Evolutionary conservation across 2,888 invertebrate genomes (phyloP).

Genomic region (Cacoxenus indagator): DNA sequence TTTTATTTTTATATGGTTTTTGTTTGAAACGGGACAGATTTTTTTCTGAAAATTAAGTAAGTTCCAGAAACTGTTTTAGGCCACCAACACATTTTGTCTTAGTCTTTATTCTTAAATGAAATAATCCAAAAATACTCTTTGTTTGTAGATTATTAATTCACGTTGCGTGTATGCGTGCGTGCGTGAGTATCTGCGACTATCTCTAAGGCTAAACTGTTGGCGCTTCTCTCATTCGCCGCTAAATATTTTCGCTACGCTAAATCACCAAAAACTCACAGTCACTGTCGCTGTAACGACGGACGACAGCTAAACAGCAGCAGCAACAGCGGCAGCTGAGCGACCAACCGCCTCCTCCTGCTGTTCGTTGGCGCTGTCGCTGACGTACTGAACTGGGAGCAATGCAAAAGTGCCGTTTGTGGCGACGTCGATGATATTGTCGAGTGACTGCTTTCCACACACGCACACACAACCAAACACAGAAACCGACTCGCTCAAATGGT

Average conservation of each 20-base stretch:
- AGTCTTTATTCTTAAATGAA: background rate
- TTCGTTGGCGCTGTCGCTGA: slow-evolving; percentile 58
- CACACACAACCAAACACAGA: slow-evolving; percentile 10
- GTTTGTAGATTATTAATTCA: background rate
- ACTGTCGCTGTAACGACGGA: background rate
- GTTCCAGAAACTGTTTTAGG: slow-evolving; percentile 26
- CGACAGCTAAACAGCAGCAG: slow-evolving; percentile 28
- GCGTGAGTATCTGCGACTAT: background rate
- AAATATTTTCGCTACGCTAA: background rate
- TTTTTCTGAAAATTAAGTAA: background rate
- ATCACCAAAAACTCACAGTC: too few relatives aligned
- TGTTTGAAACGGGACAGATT: slow-evolving; percentile 15
- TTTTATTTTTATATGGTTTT: slow-evolving; percentile 22
- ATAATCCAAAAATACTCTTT: background rate
- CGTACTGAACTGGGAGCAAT: slow-evolving; percentile 55
- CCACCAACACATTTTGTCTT: slow-evolving; percentile 30
- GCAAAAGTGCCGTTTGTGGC: slow-evolving; percentile 53
- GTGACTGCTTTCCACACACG: slow-evolving; percentile 14
- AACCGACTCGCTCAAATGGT: slow-evolving; percentile 7
- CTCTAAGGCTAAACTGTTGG: background rate
- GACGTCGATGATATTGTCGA: background rate
- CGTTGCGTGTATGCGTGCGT: slow-evolving; percentile 3
- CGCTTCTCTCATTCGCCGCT: background rate
- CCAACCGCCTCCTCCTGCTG: background rate
- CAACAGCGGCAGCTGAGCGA: slow-evolving; percentile 45